Percentiles rank a stretch among this genome's conserved stretches.
These are phyloP conservation scores for Tachuris rubrigastra DNA, from an alignment of 2,113 vertebrate species.

Conservation along the genomic window DNA sequence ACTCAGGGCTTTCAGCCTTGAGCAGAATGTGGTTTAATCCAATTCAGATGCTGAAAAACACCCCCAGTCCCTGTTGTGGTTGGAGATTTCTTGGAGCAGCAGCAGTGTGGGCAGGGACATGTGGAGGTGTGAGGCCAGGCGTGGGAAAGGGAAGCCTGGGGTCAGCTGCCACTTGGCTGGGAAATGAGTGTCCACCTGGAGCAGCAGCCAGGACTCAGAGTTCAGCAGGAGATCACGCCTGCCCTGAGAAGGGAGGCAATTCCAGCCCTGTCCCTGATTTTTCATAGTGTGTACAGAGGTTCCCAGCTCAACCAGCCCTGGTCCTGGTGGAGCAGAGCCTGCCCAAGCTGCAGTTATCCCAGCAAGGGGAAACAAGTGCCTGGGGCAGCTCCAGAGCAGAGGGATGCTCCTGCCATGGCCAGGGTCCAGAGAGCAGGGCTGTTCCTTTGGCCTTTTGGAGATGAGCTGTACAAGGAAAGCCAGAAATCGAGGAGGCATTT, in stretches of 20 bases:
- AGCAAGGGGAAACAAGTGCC: background rate
- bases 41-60: background rate
- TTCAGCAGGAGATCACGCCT: background rate
- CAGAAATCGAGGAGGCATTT: background rate
- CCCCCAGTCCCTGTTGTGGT: background rate
- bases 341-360: background rate
- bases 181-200: background rate
- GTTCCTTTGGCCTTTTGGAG: background rate
- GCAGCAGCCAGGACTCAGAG: background rate
- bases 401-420: background rate
- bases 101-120: background rate
- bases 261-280: background rate
- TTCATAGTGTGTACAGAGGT: fast-evolving
- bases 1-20: background rate
- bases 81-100: background rate
- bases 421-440: background rate
- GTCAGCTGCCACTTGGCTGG: background rate
- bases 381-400: background rate
- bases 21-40: background rate
- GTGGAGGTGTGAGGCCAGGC: background rate
- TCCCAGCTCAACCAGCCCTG: background rate
- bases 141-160: slow-evolving; percentile 11
- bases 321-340: background rate
- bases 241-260: background rate
- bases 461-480: background rate